phyloP scores from a whole-genome alignment of 2,113 vertebrate species.

The Sinosuthora webbiana region DNA sequence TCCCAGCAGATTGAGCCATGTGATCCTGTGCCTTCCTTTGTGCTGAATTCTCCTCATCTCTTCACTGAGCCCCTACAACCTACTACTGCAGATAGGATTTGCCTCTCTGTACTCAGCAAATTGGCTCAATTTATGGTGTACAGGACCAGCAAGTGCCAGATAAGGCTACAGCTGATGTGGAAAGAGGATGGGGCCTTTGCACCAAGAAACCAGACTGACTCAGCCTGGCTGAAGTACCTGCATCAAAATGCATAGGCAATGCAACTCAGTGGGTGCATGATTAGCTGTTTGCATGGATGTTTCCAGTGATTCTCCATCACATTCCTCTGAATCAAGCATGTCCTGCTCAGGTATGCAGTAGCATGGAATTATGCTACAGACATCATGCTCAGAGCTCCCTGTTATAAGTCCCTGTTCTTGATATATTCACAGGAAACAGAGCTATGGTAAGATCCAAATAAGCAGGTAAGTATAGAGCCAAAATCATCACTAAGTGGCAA shows the following conservation, averaged over 20 bases:
- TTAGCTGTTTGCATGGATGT: neutral
- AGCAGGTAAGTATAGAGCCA: neutral
- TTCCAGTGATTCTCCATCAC: neutral
- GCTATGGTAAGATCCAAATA: neutral
- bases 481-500: neutral
- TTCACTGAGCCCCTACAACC: neutral
- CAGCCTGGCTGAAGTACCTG: neutral
- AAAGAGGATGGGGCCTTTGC: neutral
- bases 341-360: neutral
- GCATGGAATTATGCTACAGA: neutral
- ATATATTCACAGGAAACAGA: neutral
- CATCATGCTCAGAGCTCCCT: neutral
- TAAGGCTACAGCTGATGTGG: no score
- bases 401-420: neutral
- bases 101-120: neutral
- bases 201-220: neutral
- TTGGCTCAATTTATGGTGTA: neutral
- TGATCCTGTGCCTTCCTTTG: neutral
- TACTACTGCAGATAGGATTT: neutral
- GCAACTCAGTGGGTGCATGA: neutral
- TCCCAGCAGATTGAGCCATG: neutral
- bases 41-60: neutral
- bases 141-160: neutral
- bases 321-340: neutral
- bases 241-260: neutral